These are phyloP conservation scores for Drosophila littoralis DNA, from an alignment of 1,140 invertebrate species.

Conservation along the genomic window DNA sequence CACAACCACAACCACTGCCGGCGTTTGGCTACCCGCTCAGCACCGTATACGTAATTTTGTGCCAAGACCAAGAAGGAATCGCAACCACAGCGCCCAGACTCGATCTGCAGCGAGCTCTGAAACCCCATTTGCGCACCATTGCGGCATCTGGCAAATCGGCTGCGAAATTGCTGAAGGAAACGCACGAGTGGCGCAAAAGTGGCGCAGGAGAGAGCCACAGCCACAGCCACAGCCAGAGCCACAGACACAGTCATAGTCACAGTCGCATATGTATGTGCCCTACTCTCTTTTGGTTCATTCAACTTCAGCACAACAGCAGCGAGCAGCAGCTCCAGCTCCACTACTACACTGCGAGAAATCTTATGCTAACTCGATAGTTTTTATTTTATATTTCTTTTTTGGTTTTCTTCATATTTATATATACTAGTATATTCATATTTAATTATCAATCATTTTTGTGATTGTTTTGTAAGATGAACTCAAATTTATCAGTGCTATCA, in stretches of 20 bases:
- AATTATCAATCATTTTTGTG: no score
- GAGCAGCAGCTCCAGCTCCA: slow-evolving; percentile 3
- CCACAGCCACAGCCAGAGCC: slow-evolving; percentile 5
- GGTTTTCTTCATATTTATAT: neutral
- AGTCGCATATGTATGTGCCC: slow-evolving; percentile 30
- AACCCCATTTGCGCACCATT: slow-evolving; percentile 56
- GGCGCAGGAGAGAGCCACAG: slow-evolving; percentile 58
- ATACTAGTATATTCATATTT: no score
- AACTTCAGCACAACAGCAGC: slow-evolving; percentile 56
- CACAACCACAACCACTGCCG: slow-evolving; percentile 51
- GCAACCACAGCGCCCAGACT: slow-evolving; percentile 45
- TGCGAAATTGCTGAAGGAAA: slow-evolving; percentile 79
- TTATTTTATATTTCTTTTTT: neutral
- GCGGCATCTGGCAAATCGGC: slow-evolving; percentile 66
- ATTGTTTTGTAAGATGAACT: no score
- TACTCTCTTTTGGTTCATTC: slow-evolving; percentile 78
- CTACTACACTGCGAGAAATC: slow-evolving; percentile 26
- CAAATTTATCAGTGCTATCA: no score
- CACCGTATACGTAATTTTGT: slow-evolving; percentile 77
- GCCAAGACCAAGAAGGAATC: slow-evolving; percentile 73
- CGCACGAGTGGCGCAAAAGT: slow-evolving; percentile 68
- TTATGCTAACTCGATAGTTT: neutral
- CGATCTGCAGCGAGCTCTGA: slow-evolving; percentile 10
- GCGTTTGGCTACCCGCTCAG: slow-evolving; percentile 10
- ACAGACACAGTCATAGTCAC: neutral